phyloP scores from a whole-genome alignment of 2,797 vertebrate species.

The Pterois miles region DNA sequence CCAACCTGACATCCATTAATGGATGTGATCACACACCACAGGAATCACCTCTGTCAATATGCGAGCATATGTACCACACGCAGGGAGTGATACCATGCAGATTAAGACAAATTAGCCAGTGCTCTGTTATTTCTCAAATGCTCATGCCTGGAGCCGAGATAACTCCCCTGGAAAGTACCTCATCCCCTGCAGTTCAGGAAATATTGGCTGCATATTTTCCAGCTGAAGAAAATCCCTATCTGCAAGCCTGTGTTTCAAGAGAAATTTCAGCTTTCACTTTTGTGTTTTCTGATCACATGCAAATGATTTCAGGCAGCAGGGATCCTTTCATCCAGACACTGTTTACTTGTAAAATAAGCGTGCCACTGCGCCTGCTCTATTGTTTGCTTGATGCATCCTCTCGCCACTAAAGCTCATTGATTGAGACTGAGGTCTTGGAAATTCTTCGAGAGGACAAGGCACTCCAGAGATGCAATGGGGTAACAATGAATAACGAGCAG shows the following conservation, averaged over 20 bases:
- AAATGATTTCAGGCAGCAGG: conserved; percentile 36
- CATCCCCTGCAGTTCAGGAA: not conserved
- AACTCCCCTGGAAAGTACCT: conserved; percentile 7
- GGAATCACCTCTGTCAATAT: conserved; percentile 11
- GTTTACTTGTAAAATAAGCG: conserved; percentile 41
- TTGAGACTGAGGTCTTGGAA: conserved; percentile 48
- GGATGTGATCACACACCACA: conserved; percentile 11
- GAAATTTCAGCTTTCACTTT: conserved; percentile 22
- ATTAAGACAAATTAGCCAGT: conserved; percentile 36
- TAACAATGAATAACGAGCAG: conserved; percentile 59
- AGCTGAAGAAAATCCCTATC: not conserved
- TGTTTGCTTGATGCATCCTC: conserved; percentile 39
- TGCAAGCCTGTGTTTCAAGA: not conserved
- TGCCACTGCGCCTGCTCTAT: not conserved
- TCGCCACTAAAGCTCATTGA: conserved; percentile 33
- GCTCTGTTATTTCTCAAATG: not conserved
- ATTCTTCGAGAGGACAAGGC: conserved; percentile 29
- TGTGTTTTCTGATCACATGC: conserved; percentile 23
- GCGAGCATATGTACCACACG: conserved; percentile 6
- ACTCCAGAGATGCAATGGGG: conserved; percentile 25
- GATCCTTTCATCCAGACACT: conserved; percentile 37
- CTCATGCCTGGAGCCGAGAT: not conserved
- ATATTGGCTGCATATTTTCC: not conserved
- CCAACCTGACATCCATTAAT: conserved; percentile 25
- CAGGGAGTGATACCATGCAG: conserved; percentile 2